Conservation (phyloP, 2,888 invertebrate genomes). For the Andricus curvator region DNA sequence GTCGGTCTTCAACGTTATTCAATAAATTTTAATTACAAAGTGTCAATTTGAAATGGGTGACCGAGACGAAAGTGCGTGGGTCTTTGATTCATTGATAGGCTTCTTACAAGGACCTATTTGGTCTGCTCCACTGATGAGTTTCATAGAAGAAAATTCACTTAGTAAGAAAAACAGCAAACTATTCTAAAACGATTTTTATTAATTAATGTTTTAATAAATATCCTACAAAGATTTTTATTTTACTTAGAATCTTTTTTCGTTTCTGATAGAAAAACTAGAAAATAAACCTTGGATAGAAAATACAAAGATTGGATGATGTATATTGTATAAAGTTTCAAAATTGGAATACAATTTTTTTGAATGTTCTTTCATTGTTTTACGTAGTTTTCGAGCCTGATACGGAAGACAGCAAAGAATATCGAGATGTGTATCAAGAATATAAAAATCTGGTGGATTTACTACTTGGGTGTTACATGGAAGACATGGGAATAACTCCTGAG, state of each 20-base stretch:
- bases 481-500: constrained; percentile 92
- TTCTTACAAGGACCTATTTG: constrained; percentile 95
- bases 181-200: background rate
- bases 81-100: constrained; percentile 94
- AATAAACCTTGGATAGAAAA: no score
- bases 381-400: constrained; percentile 92
- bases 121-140: constrained; percentile 94
- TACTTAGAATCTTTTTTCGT: no score
- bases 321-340: no score
- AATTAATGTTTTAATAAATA: no score
- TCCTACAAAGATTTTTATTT: no score
- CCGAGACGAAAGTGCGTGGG: constrained; percentile 88
- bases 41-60: constrained; percentile 61
- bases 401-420: constrained; percentile 87
- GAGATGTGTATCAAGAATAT: constrained; percentile 90
- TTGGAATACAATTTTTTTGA: background rate
- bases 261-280: no score
- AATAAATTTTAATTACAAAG: background rate
- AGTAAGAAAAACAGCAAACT: constrained; percentile 80
- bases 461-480: constrained; percentile 95
- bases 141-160: constrained; percentile 95
- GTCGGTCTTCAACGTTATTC: background rate
- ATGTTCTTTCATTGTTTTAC: constrained; percentile 64
- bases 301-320: no score
- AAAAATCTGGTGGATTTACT: constrained; percentile 94